These are phyloP conservation scores for Rhinogobio ventralis DNA, from an alignment of 2,797 vertebrate species.

Conservation along the genomic window DNA sequence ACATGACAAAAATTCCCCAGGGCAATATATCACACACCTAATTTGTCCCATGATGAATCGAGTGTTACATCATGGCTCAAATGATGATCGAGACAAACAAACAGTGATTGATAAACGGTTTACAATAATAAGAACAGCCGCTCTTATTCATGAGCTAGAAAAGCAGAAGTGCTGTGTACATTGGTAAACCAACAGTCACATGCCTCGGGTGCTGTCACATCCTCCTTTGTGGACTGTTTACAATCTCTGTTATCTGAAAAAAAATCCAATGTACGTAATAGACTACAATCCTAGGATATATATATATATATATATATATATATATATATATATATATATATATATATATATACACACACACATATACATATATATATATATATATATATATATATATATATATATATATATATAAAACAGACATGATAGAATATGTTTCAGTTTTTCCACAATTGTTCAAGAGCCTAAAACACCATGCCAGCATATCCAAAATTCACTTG, in stretches of 20 bases:
- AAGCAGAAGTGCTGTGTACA: constrained; percentile 37
- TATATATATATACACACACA: no score
- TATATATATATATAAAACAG: background rate
- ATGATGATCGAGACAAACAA: background rate
- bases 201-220: constrained; percentile 22
- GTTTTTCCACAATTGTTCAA: background rate
- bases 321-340: no score
- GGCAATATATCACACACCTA: background rate
- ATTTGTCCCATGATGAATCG: background rate
- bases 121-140: constrained; percentile 16
- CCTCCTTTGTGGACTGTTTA: background rate
- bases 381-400: background rate
- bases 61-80: background rate
- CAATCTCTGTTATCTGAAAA: background rate
- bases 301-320: no score
- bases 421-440: background rate
- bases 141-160: background rate
- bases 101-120: background rate
- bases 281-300: background rate
- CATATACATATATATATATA: background rate
- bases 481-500: background rate
- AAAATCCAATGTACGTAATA: background rate
- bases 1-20: background rate
- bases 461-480: background rate
- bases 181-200: constrained; percentile 44